These are phyloP conservation scores for Ceratina australensis DNA, from an alignment of 1,140 invertebrate genomes.

Conservation along the genomic window DNA sequence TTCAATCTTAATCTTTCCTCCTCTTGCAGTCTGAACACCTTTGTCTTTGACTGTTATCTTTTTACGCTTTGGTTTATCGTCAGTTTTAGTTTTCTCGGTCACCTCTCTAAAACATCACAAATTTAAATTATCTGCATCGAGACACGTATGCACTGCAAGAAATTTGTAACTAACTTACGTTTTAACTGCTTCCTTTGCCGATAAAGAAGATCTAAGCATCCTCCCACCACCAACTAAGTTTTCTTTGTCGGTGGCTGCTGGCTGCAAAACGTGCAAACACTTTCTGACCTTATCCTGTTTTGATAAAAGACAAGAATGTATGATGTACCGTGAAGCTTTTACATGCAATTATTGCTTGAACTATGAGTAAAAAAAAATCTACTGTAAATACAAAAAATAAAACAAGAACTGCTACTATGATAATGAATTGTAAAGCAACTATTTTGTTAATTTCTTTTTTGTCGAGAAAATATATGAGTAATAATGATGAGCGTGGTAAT, in stretches of 20 bases:
- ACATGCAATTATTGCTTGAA: slow-evolving; percentile 6
- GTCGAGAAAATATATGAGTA: too few species aligned
- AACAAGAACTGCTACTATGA: neutral
- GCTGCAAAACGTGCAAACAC: slow-evolving; percentile 83
- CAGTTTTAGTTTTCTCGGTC: slow-evolving; percentile 60
- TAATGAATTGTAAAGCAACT: neutral
- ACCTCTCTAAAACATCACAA: slow-evolving; percentile 58
- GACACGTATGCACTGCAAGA: neutral
- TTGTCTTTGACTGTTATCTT: slow-evolving; percentile 78
- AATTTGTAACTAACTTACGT: slow-evolving; percentile 62
- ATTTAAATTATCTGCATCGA: too few species aligned
- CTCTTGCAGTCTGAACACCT: slow-evolving; percentile 79
- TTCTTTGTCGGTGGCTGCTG: slow-evolving; percentile 82
- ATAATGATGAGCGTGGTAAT: too few species aligned
- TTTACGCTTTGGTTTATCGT: slow-evolving; percentile 58
- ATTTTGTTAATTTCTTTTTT: too few species aligned
- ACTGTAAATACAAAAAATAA: neutral
- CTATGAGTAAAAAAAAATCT: neutral
- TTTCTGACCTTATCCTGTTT: slow-evolving; percentile 78
- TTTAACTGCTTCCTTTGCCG: slow-evolving; percentile 62
- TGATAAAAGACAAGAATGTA: slow-evolving; percentile 45
- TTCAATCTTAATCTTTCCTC: slow-evolving; percentile 78
- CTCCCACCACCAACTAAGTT: slow-evolving; percentile 82
- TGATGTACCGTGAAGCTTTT: neutral
- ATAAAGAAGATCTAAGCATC: slow-evolving; percentile 63